Conservation (phyloP, 2,888 invertebrate genomes). For the Drosophila neonasuta region DNA sequence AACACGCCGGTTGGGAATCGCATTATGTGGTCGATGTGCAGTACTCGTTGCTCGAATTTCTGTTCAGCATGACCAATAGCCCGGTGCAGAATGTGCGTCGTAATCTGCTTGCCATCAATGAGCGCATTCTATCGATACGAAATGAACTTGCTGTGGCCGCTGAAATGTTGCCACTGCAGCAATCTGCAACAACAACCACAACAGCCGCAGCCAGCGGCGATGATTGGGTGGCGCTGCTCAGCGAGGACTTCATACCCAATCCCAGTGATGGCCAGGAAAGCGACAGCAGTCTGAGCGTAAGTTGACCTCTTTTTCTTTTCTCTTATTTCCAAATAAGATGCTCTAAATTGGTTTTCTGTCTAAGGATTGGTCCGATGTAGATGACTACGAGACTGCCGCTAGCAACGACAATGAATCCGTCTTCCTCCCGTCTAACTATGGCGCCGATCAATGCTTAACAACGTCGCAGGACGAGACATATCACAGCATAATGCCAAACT, state of each 20-base stretch:
- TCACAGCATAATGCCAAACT: background rate
- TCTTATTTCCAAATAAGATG: background rate
- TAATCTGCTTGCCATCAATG: conserved; percentile 64
- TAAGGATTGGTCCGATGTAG: conserved; percentile 80
- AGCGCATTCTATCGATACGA: conserved; percentile 15
- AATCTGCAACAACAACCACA: background rate
- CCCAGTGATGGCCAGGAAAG: conserved; percentile 27
- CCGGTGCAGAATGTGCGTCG: conserved; percentile 77
- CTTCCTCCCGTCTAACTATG: background rate
- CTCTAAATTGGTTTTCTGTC: background rate
- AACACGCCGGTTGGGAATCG: conserved; percentile 70
- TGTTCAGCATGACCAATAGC: conserved; percentile 82
- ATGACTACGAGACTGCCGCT: conserved; percentile 1
- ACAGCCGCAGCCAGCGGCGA: background rate
- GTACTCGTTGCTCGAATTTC: conserved; percentile 83
- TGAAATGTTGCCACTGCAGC: background rate
- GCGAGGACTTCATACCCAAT: conserved; percentile 62
- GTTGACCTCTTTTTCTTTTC: conserved; percentile 16
- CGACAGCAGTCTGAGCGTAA: conserved; percentile 78
- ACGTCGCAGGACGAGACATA: background rate
- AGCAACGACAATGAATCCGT: background rate
- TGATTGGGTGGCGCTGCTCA: conserved; percentile 56
- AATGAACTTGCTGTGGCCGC: background rate
- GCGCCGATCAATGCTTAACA: background rate
- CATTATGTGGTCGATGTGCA: conserved; percentile 82